Percentiles rank a stretch among this genome's conserved stretches.
phyloP scores from a whole-genome alignment of 2,113 vertebrate species.

The Neodon shergylaensis region DNA sequence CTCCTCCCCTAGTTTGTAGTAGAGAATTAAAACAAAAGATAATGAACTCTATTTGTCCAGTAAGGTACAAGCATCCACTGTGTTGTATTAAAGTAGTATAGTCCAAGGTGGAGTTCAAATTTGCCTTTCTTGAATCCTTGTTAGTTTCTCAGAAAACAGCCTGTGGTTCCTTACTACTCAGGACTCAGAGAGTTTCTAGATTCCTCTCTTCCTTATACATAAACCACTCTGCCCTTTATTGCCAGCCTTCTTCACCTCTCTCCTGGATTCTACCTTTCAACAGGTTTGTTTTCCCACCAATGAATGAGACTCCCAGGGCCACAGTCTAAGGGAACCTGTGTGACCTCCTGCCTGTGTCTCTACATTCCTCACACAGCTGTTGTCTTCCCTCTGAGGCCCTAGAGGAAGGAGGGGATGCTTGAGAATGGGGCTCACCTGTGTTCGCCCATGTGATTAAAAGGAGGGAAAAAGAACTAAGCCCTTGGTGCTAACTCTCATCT shows the following conservation, averaged over 20 bases:
- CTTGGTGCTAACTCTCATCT: neutral
- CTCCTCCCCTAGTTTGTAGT: neutral
- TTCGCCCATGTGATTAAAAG: no score
- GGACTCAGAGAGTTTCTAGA: neutral
- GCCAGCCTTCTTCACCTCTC: neutral
- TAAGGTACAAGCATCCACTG: neutral
- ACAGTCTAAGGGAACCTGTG: fast-evolving
- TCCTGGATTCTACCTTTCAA: fast-evolving
- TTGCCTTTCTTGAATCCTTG: neutral
- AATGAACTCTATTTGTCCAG: neutral
- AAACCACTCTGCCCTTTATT: neutral
- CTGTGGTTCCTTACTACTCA: neutral
- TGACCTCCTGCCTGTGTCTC: neutral
- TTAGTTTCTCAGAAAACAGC: neutral
- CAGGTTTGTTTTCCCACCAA: neutral
- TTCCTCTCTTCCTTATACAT: neutral
- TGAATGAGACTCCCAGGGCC: neutral
- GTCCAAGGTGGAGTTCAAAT: neutral
- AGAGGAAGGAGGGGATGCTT: neutral
- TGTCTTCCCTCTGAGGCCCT: neutral
- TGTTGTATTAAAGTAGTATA: neutral
- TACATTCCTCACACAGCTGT: no score
- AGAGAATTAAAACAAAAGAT: conserved; percentile 35
- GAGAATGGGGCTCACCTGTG: neutral
- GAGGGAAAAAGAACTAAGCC: neutral